Evolutionary conservation across 2,113 vertebrate species (phyloP).

Genomic region (Alectura lathami): DNA sequence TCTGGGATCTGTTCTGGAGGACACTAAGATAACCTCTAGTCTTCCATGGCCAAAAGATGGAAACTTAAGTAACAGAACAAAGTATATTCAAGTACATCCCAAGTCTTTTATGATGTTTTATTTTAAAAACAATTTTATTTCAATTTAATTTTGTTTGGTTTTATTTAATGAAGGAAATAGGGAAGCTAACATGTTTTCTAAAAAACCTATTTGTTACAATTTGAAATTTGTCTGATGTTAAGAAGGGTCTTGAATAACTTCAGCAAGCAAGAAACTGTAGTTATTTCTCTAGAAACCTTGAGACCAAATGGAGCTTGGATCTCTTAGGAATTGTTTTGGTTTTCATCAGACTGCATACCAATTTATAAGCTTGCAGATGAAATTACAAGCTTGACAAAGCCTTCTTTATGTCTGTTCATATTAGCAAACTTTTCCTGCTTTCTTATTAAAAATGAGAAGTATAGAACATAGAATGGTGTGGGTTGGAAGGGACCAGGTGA

Average conservation of each 20-base stretch:
- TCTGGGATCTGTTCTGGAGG: background rate
- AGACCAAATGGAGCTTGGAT: background rate
- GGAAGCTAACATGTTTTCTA: background rate
- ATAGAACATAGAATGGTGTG: background rate
- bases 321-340: background rate
- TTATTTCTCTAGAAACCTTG: background rate
- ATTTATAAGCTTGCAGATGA: background rate
- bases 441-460: background rate
- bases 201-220: background rate
- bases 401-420: background rate
- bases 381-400: background rate
- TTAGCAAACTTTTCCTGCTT: background rate
- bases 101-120: background rate
- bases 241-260: background rate
- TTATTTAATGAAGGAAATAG: background rate
- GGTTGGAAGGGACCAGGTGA: background rate
- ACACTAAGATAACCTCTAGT: background rate
- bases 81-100: background rate
- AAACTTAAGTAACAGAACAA: background rate
- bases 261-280: background rate
- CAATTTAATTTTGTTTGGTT: background rate
- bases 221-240: background rate
- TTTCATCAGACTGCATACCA: background rate
- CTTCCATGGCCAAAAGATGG: background rate
- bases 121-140: background rate